Evolutionary conservation across 2,888 invertebrate species (phyloP).

Genomic region (Oscheius myriophilus): DNA sequence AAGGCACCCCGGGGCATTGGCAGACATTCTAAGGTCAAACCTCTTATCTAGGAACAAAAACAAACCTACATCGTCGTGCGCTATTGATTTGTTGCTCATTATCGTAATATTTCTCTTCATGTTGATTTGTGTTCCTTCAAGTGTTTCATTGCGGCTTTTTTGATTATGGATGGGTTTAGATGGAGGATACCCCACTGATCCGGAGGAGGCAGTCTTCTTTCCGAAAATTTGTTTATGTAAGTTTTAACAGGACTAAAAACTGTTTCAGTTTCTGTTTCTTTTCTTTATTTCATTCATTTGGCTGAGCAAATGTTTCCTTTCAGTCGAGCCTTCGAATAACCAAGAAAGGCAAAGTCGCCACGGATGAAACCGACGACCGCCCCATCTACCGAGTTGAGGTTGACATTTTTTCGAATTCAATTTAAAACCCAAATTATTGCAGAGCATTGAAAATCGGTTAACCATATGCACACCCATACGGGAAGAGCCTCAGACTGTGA

Average conservation of each 20-base stretch:
- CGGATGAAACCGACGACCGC: not conserved
- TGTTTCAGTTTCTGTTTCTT: not conserved
- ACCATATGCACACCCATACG: not conserved
- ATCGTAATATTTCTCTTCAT: not conserved
- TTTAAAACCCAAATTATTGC: not conserved
- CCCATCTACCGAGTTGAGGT: constrained; percentile 15
- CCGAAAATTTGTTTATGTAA: constrained; percentile 20
- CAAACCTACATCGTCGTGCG: too few species aligned
- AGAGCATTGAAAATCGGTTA: constrained; percentile 7
- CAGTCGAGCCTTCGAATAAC: constrained; percentile 17
- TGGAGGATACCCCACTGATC: not conserved
- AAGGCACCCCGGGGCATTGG: too few species aligned
- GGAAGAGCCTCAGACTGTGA: constrained; percentile 7
- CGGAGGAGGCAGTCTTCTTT: constrained; percentile 5
- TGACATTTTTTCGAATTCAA: not conserved
- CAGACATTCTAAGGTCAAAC: too few species aligned
- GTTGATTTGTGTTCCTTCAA: not conserved
- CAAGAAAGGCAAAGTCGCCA: constrained; percentile 1
- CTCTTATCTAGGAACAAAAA: too few species aligned
- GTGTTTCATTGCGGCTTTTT: not conserved
- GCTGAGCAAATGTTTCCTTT: not conserved
- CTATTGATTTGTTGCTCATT: not conserved
- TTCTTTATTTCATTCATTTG: too few species aligned
- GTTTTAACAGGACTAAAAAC: not conserved
- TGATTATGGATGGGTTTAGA: not conserved